These are phyloP conservation scores for Momotus momota DNA, from an alignment of 2,797 vertebrate species.

Conservation along the genomic window DNA sequence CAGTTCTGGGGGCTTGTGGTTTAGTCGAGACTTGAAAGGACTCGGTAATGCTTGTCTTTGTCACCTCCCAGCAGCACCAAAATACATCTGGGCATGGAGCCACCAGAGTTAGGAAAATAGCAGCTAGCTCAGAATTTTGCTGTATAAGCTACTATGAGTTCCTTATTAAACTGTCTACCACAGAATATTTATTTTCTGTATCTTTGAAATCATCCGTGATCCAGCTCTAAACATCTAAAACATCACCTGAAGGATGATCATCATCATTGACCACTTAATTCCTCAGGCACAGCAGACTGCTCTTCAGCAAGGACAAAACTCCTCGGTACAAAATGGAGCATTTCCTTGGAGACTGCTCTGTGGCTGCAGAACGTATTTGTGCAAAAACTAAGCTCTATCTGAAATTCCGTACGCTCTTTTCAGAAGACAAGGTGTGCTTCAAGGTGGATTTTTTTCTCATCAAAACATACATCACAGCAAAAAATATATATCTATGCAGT, in stretches of 20 bases:
- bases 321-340: background rate
- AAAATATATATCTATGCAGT: background rate
- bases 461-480: background rate
- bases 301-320: background rate
- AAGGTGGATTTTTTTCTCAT: background rate
- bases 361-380: background rate
- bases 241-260: background rate
- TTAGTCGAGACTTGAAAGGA: conserved; percentile 43
- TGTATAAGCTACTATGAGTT: conserved; percentile 29
- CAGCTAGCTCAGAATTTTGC: conserved; percentile 39
- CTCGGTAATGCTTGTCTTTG: conserved; percentile 47
- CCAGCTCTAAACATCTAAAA: background rate
- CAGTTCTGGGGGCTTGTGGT: conserved; percentile 15
- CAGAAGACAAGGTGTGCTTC: background rate
- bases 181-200: background rate
- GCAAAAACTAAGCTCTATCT: background rate
- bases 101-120: conserved; percentile 44
- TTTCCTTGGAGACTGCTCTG: background rate
- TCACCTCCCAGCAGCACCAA: conserved; percentile 62
- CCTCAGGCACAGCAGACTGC: background rate
- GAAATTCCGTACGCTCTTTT: background rate
- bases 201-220: background rate
- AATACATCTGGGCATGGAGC: conserved; percentile 54
- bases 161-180: background rate
- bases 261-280: background rate